phyloP scores from a whole-genome alignment of 2,888 invertebrate species.

The Buathra laborator region DNA sequence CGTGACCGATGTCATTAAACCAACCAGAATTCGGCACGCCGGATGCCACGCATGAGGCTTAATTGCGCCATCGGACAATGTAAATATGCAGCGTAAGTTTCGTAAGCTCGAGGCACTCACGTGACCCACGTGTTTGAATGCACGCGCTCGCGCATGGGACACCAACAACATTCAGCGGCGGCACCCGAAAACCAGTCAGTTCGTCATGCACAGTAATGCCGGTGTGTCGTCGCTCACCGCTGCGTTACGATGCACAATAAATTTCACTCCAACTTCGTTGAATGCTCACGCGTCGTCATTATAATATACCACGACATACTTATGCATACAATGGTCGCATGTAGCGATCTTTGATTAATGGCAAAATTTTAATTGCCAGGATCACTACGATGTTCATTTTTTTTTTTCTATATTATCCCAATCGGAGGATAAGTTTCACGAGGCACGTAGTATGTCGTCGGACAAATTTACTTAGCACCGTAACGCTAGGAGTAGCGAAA shows the following conservation, averaged over 20 bases:
- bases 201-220: slow-evolving; percentile 80
- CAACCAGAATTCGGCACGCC: slow-evolving; percentile 82
- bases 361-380: not conserved
- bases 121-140: slow-evolving; percentile 38
- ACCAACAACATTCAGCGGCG: slow-evolving; percentile 45
- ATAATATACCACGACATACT: slow-evolving; percentile 3
- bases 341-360: slow-evolving; percentile 4
- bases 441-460: not conserved
- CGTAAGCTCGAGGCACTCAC: slow-evolving; percentile 31
- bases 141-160: slow-evolving; percentile 45
- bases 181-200: slow-evolving; percentile 76
- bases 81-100: slow-evolving; percentile 84
- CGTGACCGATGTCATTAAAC: slow-evolving; percentile 78
- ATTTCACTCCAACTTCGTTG: slow-evolving; percentile 67
- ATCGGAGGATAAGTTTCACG: not conserved
- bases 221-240: slow-evolving; percentile 79
- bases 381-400: not conserved
- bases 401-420: not conserved
- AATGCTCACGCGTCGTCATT: slow-evolving; percentile 20
- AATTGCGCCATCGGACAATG: slow-evolving; percentile 83
- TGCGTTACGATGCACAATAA: slow-evolving; percentile 75
- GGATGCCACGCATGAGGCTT: slow-evolving; percentile 83
- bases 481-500: slow-evolving; percentile 41
- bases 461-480: slow-evolving; percentile 36
- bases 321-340: not conserved